A percentile compares a stretch with the other conserved stretches of the same genome.
Evolutionary conservation across 2,888 invertebrate genomes (phyloP).

Genomic region (Neoascia interrupta): DNA sequence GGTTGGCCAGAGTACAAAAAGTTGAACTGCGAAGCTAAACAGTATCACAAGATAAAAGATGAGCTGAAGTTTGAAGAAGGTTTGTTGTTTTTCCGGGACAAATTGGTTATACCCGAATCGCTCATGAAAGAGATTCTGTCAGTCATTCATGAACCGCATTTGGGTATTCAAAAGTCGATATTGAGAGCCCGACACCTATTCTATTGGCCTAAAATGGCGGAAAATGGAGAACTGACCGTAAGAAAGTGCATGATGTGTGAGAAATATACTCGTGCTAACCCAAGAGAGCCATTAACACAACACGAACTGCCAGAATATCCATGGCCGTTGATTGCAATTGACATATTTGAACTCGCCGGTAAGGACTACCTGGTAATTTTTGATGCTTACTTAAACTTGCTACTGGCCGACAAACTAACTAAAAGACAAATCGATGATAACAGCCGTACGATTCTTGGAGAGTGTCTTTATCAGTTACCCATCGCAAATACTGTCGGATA

Average conservation of each 20-base stretch:
- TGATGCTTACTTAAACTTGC: constrained; percentile 14
- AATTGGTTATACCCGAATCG: constrained; percentile 8
- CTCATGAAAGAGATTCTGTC: neutral
- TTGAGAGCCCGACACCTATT: constrained; percentile 6
- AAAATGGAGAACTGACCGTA: constrained; percentile 4
- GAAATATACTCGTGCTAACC: constrained; percentile 17
- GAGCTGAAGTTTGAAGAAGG: constrained; percentile 18
- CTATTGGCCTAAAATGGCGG: constrained; percentile 26
- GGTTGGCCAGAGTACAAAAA: constrained; percentile 14
- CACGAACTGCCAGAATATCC: constrained; percentile 9
- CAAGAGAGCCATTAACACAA: constrained; percentile 26
- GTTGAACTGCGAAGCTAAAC: neutral
- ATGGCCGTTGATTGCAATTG: constrained; percentile 14
- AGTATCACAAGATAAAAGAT: constrained; percentile 8
- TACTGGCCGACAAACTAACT: constrained; percentile 10
- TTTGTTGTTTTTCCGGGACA: constrained; percentile 9
- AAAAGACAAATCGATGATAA: constrained; percentile 16
- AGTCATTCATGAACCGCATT: constrained; percentile 20
- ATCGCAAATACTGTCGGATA: constrained; percentile 16
- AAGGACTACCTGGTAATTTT: constrained; percentile 2
- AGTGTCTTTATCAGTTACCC: constrained; percentile 16
- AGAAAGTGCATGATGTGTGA: constrained; percentile 4
- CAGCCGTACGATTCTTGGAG: constrained; percentile 1
- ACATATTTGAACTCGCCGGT: constrained; percentile 11
- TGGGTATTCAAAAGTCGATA: constrained; percentile 19